Conservation (phyloP, 1,140 invertebrate species). For the Aphelenchoides besseyi region DNA sequence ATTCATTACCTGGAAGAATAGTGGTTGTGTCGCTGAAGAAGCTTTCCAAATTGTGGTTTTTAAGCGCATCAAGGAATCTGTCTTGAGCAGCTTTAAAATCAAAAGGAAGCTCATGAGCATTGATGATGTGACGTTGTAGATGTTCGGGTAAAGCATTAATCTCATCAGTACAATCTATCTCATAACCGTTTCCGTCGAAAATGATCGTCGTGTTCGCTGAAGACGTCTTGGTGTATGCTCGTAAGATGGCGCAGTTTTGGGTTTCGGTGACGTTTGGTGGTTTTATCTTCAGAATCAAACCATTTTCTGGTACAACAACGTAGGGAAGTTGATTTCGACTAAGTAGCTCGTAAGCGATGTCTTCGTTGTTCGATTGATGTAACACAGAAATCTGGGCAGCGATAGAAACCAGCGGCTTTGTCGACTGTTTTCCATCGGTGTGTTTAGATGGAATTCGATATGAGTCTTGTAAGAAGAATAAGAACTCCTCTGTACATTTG, state of each 20-base stretch:
- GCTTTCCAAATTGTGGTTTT: too few relatives aligned
- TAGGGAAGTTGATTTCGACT: background rate
- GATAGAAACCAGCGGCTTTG: background rate
- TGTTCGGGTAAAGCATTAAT: background rate
- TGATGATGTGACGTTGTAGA: background rate
- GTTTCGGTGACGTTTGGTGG: background rate
- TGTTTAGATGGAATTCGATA: slow-evolving; percentile 14
- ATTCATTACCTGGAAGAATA: too few relatives aligned
- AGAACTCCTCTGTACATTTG: background rate
- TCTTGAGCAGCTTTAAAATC: background rate
- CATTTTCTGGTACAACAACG: background rate
- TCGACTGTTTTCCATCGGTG: background rate
- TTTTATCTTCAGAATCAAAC: background rate
- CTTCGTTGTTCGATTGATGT: background rate
- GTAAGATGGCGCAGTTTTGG: background rate
- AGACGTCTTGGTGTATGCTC: background rate
- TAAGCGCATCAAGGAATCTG: background rate
- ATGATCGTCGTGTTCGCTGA: background rate
- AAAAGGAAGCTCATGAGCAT: background rate
- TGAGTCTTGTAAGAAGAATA: background rate
- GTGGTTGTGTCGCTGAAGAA: too few relatives aligned
- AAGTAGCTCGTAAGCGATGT: background rate
- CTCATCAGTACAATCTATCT: background rate
- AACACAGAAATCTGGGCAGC: slow-evolving; percentile 12
- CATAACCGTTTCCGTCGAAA: background rate